These are phyloP conservation scores for Caenorhabditis latens DNA, from an alignment of 1,140 invertebrate genomes.

Conservation along the genomic window DNA sequence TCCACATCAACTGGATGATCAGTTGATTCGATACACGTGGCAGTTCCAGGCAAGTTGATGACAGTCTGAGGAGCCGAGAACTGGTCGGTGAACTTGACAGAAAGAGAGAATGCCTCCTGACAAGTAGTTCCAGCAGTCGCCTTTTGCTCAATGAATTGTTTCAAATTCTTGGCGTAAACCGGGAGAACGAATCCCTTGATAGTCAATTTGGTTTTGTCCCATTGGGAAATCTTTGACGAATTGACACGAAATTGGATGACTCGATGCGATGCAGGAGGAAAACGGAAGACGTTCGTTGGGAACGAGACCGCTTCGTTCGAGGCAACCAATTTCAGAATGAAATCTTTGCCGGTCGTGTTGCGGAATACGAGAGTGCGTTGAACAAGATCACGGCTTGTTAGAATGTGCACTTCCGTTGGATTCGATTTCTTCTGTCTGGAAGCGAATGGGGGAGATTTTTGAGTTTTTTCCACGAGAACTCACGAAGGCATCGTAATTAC, in stretches of 20 bases:
- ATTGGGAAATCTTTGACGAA: background rate
- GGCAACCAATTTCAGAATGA: conserved; percentile 15
- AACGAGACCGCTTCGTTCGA: background rate
- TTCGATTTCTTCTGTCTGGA: conserved; percentile 25
- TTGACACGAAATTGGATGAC: conserved; percentile 36
- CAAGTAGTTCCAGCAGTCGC: background rate
- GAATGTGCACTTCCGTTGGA: conserved; percentile 33
- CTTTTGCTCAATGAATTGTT: conserved; percentile 49
- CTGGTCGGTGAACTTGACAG: conserved; percentile 29
- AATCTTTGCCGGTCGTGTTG: conserved; percentile 36
- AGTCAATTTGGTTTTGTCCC: conserved; percentile 7
- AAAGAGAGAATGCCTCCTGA: background rate
- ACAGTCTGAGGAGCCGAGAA: conserved; percentile 28
- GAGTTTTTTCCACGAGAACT: background rate
- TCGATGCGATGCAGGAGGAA: conserved; percentile 3
- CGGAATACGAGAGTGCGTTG: conserved; percentile 33
- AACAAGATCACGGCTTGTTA: conserved; percentile 1
- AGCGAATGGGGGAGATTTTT: background rate
- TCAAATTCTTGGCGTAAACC: conserved; percentile 16
- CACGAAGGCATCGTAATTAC: conserved; percentile 41
- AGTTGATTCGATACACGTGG: conserved; percentile 16
- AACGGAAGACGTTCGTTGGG: conserved; percentile 37
- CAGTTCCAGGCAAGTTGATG: conserved; percentile 32
- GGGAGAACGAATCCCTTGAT: conserved; percentile 30
- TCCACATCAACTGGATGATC: conserved; percentile 9